A percentile compares a stretch with the other conserved stretches of the same genome.
Evolutionary conservation across 2,888 invertebrate species (phyloP).

Genomic region (Hyles lineata): DNA sequence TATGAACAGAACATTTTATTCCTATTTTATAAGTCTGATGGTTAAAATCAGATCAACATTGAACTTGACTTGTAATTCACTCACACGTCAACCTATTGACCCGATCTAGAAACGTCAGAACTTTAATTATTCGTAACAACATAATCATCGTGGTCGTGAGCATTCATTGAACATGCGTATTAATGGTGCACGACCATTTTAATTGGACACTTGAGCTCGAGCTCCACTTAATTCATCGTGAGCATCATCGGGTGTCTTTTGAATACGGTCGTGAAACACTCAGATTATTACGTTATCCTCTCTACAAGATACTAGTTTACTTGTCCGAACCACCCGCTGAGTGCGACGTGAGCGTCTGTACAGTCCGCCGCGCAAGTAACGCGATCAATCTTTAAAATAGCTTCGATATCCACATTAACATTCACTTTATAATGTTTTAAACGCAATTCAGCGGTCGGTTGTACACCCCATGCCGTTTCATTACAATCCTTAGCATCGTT

Average conservation of each 20-base stretch:
- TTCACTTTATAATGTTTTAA: conserved; percentile 45
- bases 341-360: conserved; percentile 78
- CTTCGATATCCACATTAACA: conserved; percentile 55
- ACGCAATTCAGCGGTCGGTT: conserved; percentile 56
- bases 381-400: conserved; percentile 51
- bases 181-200: conserved; percentile 52
- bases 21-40: background rate
- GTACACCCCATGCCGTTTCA: conserved; percentile 76
- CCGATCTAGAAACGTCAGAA: conserved; percentile 74
- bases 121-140: conserved; percentile 82
- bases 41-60: conserved; percentile 24
- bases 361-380: conserved; percentile 63
- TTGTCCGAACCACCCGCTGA: conserved; percentile 79
- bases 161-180: conserved; percentile 68
- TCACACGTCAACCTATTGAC: conserved; percentile 46
- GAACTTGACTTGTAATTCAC: conserved; percentile 26
- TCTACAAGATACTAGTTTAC: conserved; percentile 77
- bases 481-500: conserved; percentile 80
- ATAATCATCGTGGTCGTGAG: conserved; percentile 79
- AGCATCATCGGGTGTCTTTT: conserved; percentile 53
- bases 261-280: conserved; percentile 68
- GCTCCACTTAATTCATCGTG: conserved; percentile 43
- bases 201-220: conserved; percentile 44
- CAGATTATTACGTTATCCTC: conserved; percentile 81
- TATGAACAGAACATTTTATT: background rate